A percentile compares a stretch with the other conserved stretches of the same genome.
phyloP scores from a whole-genome alignment of 35 echinoderm and acorn worm species.

The Heliocidaris erythrogramma region DNA sequence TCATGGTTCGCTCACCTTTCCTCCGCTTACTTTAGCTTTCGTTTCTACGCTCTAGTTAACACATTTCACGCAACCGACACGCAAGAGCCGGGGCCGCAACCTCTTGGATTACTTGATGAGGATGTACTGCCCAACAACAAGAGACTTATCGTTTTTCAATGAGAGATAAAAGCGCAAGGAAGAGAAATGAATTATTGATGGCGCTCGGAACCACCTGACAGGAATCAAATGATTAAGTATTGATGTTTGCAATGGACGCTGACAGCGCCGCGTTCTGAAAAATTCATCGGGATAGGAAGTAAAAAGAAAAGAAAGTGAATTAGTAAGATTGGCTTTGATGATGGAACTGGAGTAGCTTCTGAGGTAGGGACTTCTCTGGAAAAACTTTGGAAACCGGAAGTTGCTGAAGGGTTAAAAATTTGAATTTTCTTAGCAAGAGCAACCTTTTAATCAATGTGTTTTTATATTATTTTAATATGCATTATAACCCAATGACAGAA shows the following conservation, averaged over 20 bases:
- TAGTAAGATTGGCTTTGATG: neutral
- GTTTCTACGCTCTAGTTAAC: neutral
- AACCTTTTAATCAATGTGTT: neutral
- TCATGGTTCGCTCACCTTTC: neutral
- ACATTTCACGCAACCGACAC: neutral
- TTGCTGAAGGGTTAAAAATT: neutral
- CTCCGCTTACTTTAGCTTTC: neutral
- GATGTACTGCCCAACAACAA: neutral
- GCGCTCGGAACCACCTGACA: neutral
- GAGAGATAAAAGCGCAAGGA: neutral
- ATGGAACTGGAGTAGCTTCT: neutral
- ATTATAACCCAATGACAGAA: too few species aligned
- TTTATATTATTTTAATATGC: too few species aligned
- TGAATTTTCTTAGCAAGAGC: neutral
- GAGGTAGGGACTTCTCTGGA: neutral
- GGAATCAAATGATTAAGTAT: constrained; percentile 27
- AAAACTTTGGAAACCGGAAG: neutral
- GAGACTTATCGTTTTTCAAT: constrained; percentile 1
- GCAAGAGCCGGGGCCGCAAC: too few species aligned
- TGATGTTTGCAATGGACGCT: neutral
- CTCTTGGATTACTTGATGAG: neutral
- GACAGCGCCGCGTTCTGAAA: neutral
- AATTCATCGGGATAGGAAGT: neutral
- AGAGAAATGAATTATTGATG: constrained; percentile 29
- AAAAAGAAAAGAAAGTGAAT: neutral